Base-by-base conservation (phyloP, 2,888 invertebrate species). In the Leptogaster cylindrica region DNA sequence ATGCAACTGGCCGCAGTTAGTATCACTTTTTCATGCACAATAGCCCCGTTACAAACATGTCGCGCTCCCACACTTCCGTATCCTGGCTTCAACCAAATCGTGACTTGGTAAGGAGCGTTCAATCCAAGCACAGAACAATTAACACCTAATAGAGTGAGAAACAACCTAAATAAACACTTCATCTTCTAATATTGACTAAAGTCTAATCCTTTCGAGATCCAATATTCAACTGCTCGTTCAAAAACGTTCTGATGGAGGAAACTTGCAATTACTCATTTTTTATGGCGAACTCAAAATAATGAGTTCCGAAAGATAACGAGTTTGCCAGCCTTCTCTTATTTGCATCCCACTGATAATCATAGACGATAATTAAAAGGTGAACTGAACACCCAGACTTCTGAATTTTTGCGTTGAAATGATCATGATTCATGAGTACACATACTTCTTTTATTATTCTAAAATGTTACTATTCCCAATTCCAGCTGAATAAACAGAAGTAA, bases 1-100 rank as follows among this genome's bases (percentile, higher is more conserved):
- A 74, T 33, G 69, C 76, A 76, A 12, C 65, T 67, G 0, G 76
- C 76, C 10, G 75, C 70, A 3, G 76, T 75, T 18, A 75, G 23
- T 25, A 76, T 72, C 6, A 75, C 50, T 31, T 71, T 71, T 58
- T 74, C 75, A n/a, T 73, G 73, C 0, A 76, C 69, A 28, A 76
- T 73, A 3, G 58, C 70, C 10, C 75, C 76, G 66, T 74, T 75
- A 46, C 76, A 75, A 14, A 72, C 23, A 61, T 75, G 74, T 44
- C 70, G 50, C 0, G 71, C 71, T 5, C 46, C 10, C 10, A 14
- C 4, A 18, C 68, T 51, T 41, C 48, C 69, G 3, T 65, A 63
- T 0, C 69, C 68, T 52, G 71, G 72, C 25, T 73, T 70, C 3
- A 71, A 48, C 68, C 71, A 67, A 8, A 76, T 52, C 12, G 72